A percentile compares a stretch with the other conserved stretches of the same genome.
These are phyloP conservation scores for Ophonus ardosiacus DNA, from an alignment of 2,888 invertebrate genomes.

Conservation along the genomic window DNA sequence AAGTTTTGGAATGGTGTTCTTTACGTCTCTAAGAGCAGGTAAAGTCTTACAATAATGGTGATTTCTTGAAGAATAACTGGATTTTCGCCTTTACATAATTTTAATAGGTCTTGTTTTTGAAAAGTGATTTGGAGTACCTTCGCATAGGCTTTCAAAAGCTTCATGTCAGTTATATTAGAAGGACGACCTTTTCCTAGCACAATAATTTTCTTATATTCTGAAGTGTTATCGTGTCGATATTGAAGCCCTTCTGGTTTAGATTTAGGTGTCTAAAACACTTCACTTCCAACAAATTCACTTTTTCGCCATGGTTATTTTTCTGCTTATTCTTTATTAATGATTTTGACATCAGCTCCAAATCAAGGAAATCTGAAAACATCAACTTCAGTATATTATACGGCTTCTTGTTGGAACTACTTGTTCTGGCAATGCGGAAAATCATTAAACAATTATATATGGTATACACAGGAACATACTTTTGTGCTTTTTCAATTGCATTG, in stretches of 20 bases:
- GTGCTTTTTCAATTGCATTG: conserved; percentile 9
- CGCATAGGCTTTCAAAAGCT: background rate
- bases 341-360: background rate
- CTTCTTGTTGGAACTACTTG: background rate
- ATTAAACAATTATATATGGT: background rate
- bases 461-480: conserved; percentile 18
- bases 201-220: conserved; percentile 22
- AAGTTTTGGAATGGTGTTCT: too few relatives aligned
- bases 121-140: too few relatives aligned
- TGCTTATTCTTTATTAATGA: background rate
- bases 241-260: background rate
- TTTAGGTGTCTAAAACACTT: background rate
- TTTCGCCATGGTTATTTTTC: background rate
- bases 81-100: conserved; percentile 6
- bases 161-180: conserved; percentile 3
- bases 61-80: conserved; percentile 14
- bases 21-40: conserved; percentile 4
- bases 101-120: conserved; percentile 22
- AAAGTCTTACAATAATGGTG: conserved; percentile 16
- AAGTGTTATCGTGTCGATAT: conserved; percentile 21
- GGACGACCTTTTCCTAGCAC: conserved; percentile 34
- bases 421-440: conserved; percentile 14
- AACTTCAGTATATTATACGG: background rate
- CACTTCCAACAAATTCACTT: background rate
- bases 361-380: background rate